phyloP scores from a whole-genome alignment of 2,888 invertebrate species.

The Argyresthia goedartella region DNA sequence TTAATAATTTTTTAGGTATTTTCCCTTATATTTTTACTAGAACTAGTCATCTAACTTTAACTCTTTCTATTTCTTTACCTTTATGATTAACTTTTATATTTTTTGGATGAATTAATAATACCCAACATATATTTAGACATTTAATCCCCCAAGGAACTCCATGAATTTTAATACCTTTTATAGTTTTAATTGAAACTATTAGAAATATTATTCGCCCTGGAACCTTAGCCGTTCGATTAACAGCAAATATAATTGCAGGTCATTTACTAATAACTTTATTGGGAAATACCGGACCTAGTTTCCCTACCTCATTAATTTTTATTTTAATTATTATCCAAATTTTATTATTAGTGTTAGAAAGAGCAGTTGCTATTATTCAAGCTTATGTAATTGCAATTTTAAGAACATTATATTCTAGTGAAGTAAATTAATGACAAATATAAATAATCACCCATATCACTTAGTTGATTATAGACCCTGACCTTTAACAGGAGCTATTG shows the following conservation, averaged over 20 bases:
- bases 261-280: constrained; percentile 76
- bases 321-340: constrained; percentile 59
- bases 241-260: constrained; percentile 84
- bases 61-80: constrained; percentile 70
- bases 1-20: constrained; percentile 78
- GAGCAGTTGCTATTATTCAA: constrained; percentile 75
- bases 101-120: constrained; percentile 74
- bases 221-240: constrained; percentile 78
- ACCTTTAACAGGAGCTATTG: constrained; percentile 72
- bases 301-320: constrained; percentile 29
- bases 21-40: constrained; percentile 80
- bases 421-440: constrained; percentile 72
- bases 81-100: constrained; percentile 77
- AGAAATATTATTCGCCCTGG: constrained; percentile 79
- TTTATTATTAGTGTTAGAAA: constrained; percentile 67
- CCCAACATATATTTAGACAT: constrained; percentile 75
- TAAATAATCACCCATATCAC: constrained; percentile 73
- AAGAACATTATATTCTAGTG: constrained; percentile 76
- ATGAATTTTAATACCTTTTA: constrained; percentile 74
- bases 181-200: constrained; percentile 81
- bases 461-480: constrained; percentile 77
- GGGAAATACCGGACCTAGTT: constrained; percentile 37
- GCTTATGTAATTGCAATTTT: constrained; percentile 76
- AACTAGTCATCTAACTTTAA: constrained; percentile 74
- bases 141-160: constrained; percentile 79